Conservation (phyloP, 2,888 invertebrate species). For the Oscheius onirici region DNA sequence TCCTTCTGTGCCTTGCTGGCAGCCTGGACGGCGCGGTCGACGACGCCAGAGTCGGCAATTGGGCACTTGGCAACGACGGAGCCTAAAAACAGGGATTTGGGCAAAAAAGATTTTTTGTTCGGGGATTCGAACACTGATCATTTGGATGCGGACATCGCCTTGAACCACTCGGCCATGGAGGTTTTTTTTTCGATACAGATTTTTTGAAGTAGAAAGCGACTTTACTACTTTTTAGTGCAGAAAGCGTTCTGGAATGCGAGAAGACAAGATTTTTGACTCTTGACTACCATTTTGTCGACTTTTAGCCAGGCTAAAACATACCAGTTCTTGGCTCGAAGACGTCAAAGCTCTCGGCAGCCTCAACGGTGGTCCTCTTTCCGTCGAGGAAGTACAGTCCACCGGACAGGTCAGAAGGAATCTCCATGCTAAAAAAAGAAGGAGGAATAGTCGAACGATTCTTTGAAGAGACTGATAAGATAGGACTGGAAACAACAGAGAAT, state of each 20-base stretch:
- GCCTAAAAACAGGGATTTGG: too few relatives aligned
- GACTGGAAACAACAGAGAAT: background rate
- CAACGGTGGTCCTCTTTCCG: constrained; percentile 43
- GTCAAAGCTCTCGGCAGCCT: constrained; percentile 39
- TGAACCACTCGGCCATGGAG: background rate
- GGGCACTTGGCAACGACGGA: constrained; percentile 54
- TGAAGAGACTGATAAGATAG: background rate
- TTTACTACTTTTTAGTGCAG: too few relatives aligned
- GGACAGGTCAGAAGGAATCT: constrained; percentile 49
- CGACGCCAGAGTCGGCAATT: constrained; percentile 39
- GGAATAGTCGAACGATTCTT: background rate
- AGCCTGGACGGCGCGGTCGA: constrained; percentile 44
- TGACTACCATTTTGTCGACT: too few relatives aligned
- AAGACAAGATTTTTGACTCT: too few relatives aligned
- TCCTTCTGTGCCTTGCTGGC: constrained; percentile 37
- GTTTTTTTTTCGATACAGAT: background rate
- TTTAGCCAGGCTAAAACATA: background rate
- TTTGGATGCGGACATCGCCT: background rate
- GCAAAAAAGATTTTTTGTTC: too few relatives aligned
- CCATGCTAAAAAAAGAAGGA: background rate
- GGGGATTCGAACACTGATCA: too few relatives aligned
- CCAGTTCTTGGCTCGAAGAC: constrained; percentile 58
- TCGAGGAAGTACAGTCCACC: constrained; percentile 53
- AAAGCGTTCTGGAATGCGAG: too few relatives aligned
- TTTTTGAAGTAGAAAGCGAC: too few relatives aligned